Percentiles rank a stretch among this genome's conserved stretches.
phyloP scores from a whole-genome alignment of 2,113 vertebrate genomes.

The Rhinogobius similis region DNA sequence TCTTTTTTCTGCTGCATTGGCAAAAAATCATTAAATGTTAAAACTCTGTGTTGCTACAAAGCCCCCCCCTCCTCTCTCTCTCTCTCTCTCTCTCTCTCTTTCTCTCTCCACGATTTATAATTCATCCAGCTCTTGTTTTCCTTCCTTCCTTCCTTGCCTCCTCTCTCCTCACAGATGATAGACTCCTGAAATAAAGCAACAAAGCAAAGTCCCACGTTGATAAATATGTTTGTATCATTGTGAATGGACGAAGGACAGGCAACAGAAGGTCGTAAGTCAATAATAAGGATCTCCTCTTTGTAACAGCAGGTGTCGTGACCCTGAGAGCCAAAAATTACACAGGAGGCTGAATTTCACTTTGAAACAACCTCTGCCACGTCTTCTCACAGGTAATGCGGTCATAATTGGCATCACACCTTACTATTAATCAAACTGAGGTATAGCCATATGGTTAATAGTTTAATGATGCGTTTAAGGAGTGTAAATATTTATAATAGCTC shows the following conservation, averaged over 20 bases:
- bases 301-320: constrained; percentile 28
- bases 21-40: constrained; percentile 78
- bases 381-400: constrained; percentile 1
- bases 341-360: constrained; percentile 23
- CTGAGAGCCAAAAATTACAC: constrained; percentile 2
- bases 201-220: constrained; percentile 24
- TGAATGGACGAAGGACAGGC: constrained; percentile 19
- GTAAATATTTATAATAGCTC: constrained; percentile 8
- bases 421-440: constrained; percentile 20
- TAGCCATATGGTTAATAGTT: constrained; percentile 27
- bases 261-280: constrained; percentile 41
- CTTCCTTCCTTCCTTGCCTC: constrained; percentile 5
- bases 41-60: constrained; percentile 78
- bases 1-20: constrained; percentile 64
- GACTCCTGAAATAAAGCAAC: constrained; percentile 35
- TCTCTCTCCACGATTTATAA: constrained; percentile 70
- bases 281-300: constrained; percentile 23
- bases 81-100: neutral
- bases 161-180: constrained; percentile 36
- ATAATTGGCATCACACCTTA: constrained; percentile 10
- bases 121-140: constrained; percentile 60
- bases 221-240: constrained; percentile 12
- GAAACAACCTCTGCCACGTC: constrained; percentile 38
- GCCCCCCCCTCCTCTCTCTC: constrained; percentile 37
- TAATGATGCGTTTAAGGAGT: constrained; percentile 9